Base-by-base conservation (phyloP, 1,140 invertebrate genomes). In the Ceratitis capitata region DNA sequence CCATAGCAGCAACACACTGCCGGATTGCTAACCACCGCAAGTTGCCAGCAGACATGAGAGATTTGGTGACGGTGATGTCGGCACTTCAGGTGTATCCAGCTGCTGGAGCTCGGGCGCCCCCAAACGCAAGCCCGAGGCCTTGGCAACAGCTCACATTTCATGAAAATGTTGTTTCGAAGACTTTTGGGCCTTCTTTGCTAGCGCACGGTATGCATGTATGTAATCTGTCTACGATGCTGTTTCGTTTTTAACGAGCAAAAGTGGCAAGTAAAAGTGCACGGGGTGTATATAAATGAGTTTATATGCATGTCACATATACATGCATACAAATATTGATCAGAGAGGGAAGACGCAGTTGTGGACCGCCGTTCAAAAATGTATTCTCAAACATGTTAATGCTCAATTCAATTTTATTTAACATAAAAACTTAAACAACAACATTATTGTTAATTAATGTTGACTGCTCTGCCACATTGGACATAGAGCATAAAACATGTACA, bases 391-490 rank as follows among this genome's bases (percentile, higher is more conserved):
- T 78, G 69, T 45, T 78, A 69, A 69, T 64, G 61, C 29, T 16
- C 2, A 14, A 35, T 69, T 19, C 61, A 69, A 69, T 69, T 69
- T 69, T 39, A 69, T 35, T 39, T 69, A 78, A 42, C 69, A 78
- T 78, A 45, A 47, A 78, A 78, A 78, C 69, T 47, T 78, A 78
- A 78, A 45, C 19, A 78, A 45, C 19, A 78, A 45, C 39, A 45
- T 45, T 78, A 78, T 45, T 45, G n/a, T 47, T 78, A 78, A 78
- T 78, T 78, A 78, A 78, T 9, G 35, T 42, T 78, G 69, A 47
- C 69, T 78, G 7, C 9, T 47, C n/a, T 19, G 69, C 39, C 45
- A 45, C 39, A 47, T 47, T 61, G 23, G n/a, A n/a, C 56, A 61
- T 26, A 16, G 23, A n/a, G 12, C 19, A 26, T 29, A 6, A 56